Percentiles rank a stretch among this genome's conserved stretches.
Evolutionary conservation across 53 echinoderm and acorn worm species (phyloP).

Genomic region (Holothuria leucospilota): DNA sequence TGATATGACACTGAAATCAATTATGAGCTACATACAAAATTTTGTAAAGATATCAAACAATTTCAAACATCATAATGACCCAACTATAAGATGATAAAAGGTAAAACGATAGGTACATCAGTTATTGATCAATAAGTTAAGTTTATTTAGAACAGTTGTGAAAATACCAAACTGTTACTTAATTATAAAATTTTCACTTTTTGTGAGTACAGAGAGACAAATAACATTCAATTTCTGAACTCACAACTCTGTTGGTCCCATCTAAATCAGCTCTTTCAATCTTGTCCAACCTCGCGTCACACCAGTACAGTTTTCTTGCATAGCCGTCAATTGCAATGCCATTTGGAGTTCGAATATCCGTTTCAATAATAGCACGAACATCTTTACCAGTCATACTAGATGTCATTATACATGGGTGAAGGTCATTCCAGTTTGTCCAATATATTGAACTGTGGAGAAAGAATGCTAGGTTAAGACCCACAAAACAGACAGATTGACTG

Average conservation of each 20-base stretch:
- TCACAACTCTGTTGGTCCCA: conserved; percentile 69
- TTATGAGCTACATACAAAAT: too few relatives aligned
- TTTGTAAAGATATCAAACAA: too few relatives aligned
- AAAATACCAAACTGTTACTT: too few relatives aligned
- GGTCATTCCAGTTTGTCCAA: conserved; percentile 98
- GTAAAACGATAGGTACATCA: too few relatives aligned
- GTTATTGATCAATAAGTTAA: too few relatives aligned
- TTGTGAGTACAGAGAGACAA: too few relatives aligned
- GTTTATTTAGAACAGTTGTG: too few relatives aligned
- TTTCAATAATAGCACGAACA: conserved; percentile 70
- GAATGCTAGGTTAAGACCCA: neutral
- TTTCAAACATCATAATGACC: too few relatives aligned
- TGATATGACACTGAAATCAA: too few relatives aligned
- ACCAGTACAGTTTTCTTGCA: conserved; percentile 87
- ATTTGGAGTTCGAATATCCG: conserved; percentile 86
- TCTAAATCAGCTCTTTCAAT: conserved; percentile 85
- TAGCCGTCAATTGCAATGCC: conserved; percentile 74
- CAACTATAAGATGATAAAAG: too few relatives aligned
- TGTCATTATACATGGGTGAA: conserved; percentile 77
- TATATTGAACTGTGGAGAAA: conserved; percentile 70
- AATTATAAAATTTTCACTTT: too few relatives aligned
- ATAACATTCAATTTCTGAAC: too few relatives aligned
- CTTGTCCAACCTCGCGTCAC: conserved; percentile 92
- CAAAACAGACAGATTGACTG: neutral
- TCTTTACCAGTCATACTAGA: conserved; percentile 59